Conservation (phyloP, 2,888 invertebrate genomes). For the Tyria jacobaeae region DNA sequence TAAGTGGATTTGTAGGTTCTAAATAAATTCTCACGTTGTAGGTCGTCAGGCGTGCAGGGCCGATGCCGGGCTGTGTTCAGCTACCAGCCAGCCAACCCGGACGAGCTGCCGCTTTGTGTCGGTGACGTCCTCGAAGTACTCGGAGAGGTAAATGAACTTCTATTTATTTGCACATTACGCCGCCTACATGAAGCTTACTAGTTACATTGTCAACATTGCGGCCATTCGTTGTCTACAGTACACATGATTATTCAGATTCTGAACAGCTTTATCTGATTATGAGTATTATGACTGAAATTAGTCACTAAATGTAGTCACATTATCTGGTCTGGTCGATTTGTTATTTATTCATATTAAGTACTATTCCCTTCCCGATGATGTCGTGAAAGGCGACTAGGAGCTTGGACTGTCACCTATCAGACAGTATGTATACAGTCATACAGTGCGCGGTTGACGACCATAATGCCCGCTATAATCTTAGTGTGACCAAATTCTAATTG, state of each 20-base stretch:
- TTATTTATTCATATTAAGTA: not conserved
- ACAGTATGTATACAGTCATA: too few species aligned
- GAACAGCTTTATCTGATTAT: not conserved
- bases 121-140: conserved; percentile 96
- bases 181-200: not conserved
- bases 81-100: conserved; percentile 97
- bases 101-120: conserved; percentile 95
- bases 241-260: not conserved
- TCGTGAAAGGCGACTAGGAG: too few species aligned
- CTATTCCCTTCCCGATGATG: too few species aligned
- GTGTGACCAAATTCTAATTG: too few species aligned
- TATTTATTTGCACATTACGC: conserved; percentile 13
- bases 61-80: conserved; percentile 95
- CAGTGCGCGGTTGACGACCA: too few species aligned
- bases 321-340: not conserved
- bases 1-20: conserved; percentile 5
- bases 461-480: too few species aligned
- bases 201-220: too few species aligned
- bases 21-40: conserved; percentile 35
- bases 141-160: conserved; percentile 87
- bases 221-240: too few species aligned
- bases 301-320: not conserved
- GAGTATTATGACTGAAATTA: not conserved
- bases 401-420: too few species aligned
- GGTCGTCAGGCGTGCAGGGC: conserved; percentile 79